Evolutionary conservation across 2,797 vertebrate genomes (phyloP).

Genomic region (Huso huso): DNA sequence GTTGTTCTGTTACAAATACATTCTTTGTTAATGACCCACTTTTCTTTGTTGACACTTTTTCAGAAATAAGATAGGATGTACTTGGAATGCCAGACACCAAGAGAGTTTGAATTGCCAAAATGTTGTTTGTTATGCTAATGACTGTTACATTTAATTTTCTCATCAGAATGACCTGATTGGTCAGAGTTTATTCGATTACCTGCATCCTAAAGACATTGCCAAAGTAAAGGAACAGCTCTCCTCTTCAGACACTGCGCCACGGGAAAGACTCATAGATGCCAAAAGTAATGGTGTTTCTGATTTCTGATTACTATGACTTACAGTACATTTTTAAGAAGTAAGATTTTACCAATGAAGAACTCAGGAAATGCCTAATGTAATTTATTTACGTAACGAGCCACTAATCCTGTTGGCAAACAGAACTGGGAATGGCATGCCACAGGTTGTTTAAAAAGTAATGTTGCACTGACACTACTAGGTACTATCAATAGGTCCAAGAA

Average conservation of each 20-base stretch:
- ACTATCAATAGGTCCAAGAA: too few species aligned
- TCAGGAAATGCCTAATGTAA: too few species aligned
- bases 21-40: neutral
- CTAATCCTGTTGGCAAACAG: neutral
- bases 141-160: neutral
- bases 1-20: neutral
- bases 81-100: neutral
- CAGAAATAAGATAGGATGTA: neutral
- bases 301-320: neutral
- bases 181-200: slow-evolving; percentile 96
- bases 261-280: slow-evolving; percentile 93
- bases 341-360: too few species aligned
- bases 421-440: neutral
- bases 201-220: slow-evolving; percentile 98
- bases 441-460: too few species aligned
- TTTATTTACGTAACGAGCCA: too few species aligned
- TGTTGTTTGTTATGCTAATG: neutral
- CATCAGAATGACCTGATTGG: slow-evolving; percentile 92
- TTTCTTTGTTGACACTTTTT: neutral
- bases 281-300: slow-evolving; percentile 72
- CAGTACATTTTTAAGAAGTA: too few species aligned
- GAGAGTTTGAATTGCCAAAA: neutral
- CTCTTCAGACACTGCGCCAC: slow-evolving; percentile 87
- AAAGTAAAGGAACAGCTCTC: slow-evolving; percentile 99
- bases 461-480: too few species aligned